These are phyloP conservation scores for Glyptemys insculpta DNA, from an alignment of 2,797 vertebrate genomes.

Conservation along the genomic window DNA sequence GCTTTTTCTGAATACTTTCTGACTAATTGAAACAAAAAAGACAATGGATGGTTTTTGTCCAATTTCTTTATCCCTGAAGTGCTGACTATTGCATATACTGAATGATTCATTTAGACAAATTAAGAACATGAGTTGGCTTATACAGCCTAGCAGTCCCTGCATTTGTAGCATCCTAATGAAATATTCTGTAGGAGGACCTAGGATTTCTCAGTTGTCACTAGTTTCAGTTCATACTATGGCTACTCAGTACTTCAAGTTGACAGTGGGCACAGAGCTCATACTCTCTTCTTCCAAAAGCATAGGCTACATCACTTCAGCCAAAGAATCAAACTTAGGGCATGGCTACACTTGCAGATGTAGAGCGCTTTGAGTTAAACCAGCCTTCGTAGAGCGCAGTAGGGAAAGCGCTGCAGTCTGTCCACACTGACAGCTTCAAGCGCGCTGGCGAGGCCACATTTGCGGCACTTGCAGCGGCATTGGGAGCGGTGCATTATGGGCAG, in stretches of 20 bases:
- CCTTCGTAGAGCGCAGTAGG: too few relatives aligned
- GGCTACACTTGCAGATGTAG: too few relatives aligned
- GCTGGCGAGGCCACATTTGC: too few relatives aligned
- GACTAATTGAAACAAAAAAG: not conserved
- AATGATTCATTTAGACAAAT: constrained; percentile 25
- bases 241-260: fast-evolving
- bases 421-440: too few relatives aligned
- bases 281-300: fast-evolving
- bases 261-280: not conserved
- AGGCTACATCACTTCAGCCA: not conserved
- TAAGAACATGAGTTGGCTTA: not conserved
- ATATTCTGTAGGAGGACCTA: not conserved
- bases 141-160: not conserved
- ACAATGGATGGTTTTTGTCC: not conserved
- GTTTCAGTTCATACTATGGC: not conserved
- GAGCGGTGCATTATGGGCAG: too few relatives aligned
- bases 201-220: not conserved
- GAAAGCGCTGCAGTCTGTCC: too few relatives aligned
- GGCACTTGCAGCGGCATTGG: too few relatives aligned
- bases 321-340: not conserved
- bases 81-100: not conserved
- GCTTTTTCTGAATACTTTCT: constrained; percentile 10
- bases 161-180: not conserved
- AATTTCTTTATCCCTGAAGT: not conserved
- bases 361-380: too few relatives aligned